These are phyloP conservation scores for Abrostola triplasia DNA, from an alignment of 2,888 invertebrate species.

Conservation along the genomic window DNA sequence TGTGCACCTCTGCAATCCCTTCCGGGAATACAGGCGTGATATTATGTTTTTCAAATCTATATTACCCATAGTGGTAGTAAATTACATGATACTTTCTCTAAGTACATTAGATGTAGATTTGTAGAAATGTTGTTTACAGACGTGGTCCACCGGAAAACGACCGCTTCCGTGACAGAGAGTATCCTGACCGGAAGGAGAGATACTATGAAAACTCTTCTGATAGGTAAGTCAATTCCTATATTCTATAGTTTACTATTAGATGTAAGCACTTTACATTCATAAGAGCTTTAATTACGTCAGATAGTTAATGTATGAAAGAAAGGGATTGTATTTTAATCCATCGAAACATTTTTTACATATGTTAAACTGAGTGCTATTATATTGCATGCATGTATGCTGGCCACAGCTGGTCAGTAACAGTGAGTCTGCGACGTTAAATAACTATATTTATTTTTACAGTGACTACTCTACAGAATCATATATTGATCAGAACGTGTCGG, in stretches of 20 bases:
- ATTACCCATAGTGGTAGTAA: too few relatives aligned
- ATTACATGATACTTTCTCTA: too few relatives aligned
- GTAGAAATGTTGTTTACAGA: constrained; percentile 51
- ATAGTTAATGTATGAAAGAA: constrained; percentile 32
- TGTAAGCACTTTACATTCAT: constrained; percentile 32
- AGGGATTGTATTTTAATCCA: constrained; percentile 22
- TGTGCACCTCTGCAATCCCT: too few relatives aligned
- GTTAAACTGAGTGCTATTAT: constrained; percentile 38
- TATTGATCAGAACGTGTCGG: constrained; percentile 84
- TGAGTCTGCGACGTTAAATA: constrained; percentile 77
- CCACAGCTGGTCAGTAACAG: constrained; percentile 59
- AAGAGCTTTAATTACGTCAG: constrained; percentile 18
- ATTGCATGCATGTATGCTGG: constrained; percentile 71
- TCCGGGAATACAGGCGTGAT: too few relatives aligned
- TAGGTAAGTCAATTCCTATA: constrained; percentile 65
- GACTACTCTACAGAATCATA: constrained; percentile 85
- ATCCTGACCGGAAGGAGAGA: constrained; percentile 76
- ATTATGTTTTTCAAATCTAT: too few relatives aligned
- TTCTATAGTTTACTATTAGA: constrained; percentile 21
- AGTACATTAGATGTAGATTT: neutral
- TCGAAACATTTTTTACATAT: constrained; percentile 17
- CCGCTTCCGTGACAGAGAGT: constrained; percentile 74
- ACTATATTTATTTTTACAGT: constrained; percentile 88
- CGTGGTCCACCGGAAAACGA: constrained; percentile 74
- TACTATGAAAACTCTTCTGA: constrained; percentile 75